Conservation (phyloP, 2,888 invertebrate genomes). For the Osmoderma eremita region DNA sequence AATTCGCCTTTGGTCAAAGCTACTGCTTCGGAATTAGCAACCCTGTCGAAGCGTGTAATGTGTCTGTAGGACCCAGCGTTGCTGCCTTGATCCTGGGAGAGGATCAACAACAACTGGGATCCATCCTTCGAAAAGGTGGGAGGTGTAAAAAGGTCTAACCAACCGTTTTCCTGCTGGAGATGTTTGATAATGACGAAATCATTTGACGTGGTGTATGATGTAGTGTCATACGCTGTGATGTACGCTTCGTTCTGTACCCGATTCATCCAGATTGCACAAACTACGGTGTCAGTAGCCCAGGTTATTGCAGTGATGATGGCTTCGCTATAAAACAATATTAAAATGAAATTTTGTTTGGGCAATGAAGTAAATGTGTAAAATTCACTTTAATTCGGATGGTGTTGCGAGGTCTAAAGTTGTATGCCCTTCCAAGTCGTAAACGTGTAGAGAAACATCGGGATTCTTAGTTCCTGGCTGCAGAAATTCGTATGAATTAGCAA, state of each 20-base stretch:
- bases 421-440: slow-evolving; percentile 66
- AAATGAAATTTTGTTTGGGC: neutral
- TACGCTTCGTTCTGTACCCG: slow-evolving; percentile 81
- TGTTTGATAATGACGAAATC: slow-evolving; percentile 51
- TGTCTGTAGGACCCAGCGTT: slow-evolving; percentile 72
- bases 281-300: slow-evolving; percentile 76
- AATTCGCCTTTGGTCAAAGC: slow-evolving; percentile 72
- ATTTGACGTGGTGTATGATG: neutral
- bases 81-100: slow-evolving; percentile 74
- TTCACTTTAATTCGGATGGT: slow-evolving; percentile 58
- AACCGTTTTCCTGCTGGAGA: slow-evolving; percentile 69
- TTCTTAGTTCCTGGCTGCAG: slow-evolving; percentile 73
- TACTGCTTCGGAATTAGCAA: slow-evolving; percentile 58
- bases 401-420: slow-evolving; percentile 50
- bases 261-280: slow-evolving; percentile 89
- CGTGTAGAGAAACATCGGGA: slow-evolving; percentile 73
- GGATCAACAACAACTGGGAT: slow-evolving; percentile 75
- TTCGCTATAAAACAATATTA: slow-evolving; percentile 57
- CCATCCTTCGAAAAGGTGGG: slow-evolving; percentile 77
- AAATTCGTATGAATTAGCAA: neutral
- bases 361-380: slow-evolving; percentile 38
- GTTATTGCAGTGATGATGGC: slow-evolving; percentile 76
- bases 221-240: slow-evolving; percentile 55
- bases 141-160: slow-evolving; percentile 82
- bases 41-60: slow-evolving; percentile 67